Evolutionary conservation across 1,140 invertebrate genomes (phyloP), one percentile per base, ranked within the genome.

Genomic region (Drosophila bipectinata): DNA sequence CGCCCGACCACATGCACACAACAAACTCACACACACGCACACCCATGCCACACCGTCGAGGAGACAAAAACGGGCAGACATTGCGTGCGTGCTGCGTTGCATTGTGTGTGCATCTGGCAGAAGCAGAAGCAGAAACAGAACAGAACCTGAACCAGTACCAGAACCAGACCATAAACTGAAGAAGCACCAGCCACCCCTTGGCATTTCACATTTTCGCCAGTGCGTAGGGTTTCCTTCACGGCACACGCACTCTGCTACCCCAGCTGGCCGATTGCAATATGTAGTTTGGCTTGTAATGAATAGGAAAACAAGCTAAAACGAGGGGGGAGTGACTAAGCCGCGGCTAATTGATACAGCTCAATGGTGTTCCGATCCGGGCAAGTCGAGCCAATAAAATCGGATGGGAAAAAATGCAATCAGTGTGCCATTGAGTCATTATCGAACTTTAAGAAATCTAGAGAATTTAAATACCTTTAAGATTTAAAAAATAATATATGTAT

Each of bases 71-170:
- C 62, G n/a, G 71, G 69, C 59, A 78, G 79, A 78, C 79, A 84
- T 85, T 80, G 82, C 80, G 79, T 83, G 62, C 71, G 60, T 57
- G 44, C 44, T 57, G 44, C 44, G 44, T 47, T 63, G 76, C 80
- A 83, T 83, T 84, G 75, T 87, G 30, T 28, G 26, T 60, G 66
- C 55, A 54, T 49, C 48, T 72, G 41, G 47, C 37, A 75, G 62
- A 62, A n/a, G 57, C 58, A 61, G 39, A 21, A 49, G 47, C 37
- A 75, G 62, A 66, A 15, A 45, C 58, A 61, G 39, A 21, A 6
- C 9, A 64, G 62, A 10, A 61, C 48, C 41, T 14, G 32, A 66
- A 8, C 39, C 39, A 44, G 41, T 18, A 44, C 41, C 41, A 44
- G 14, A 44, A 44, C 14, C 41, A 24, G 44, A 44, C 41, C 41